Evolutionary conservation across 2,797 vertebrate species (phyloP).

Genomic region (Eulemur mongoz): DNA sequence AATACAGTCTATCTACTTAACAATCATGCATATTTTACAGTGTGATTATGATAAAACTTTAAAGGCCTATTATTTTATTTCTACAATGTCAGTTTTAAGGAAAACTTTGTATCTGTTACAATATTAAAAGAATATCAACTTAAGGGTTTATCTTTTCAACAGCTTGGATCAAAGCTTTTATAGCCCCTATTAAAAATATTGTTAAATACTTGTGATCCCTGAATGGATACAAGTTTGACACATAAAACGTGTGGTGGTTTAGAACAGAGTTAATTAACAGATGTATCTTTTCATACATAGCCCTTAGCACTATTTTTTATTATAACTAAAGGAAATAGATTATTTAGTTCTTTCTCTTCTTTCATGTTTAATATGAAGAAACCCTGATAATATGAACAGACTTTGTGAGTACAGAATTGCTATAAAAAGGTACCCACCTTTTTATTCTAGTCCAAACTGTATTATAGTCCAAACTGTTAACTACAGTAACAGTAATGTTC

Average conservation of each 20-base stretch:
- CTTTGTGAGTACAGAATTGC: slow-evolving; percentile 7
- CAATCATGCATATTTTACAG: slow-evolving; percentile 40
- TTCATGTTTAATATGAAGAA: slow-evolving; percentile 78
- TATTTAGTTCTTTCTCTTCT: slow-evolving; percentile 19
- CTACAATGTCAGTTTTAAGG: slow-evolving; percentile 65
- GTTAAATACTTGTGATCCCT: slow-evolving; percentile 77
- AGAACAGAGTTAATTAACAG: slow-evolving; percentile 80
- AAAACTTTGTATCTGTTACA: slow-evolving; percentile 72
- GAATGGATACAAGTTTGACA: slow-evolving; percentile 73
- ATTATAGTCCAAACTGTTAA: not conserved
- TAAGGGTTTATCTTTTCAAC: slow-evolving; percentile 72
- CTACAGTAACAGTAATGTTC: not conserved
- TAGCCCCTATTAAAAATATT: slow-evolving; percentile 64
- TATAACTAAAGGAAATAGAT: slow-evolving; percentile 51
- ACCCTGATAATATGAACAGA: slow-evolving; percentile 29
- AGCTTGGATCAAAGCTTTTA: slow-evolving; percentile 78
- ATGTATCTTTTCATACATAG: slow-evolving; percentile 73
- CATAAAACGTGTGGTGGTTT: slow-evolving; percentile 78
- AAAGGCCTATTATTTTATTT: slow-evolving; percentile 70
- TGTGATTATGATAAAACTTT: slow-evolving; percentile 58
- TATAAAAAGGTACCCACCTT: not conserved
- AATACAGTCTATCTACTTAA: not conserved
- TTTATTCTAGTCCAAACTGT: not conserved
- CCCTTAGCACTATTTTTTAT: slow-evolving; percentile 69
- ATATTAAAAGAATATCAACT: slow-evolving; percentile 76